phyloP scores from a whole-genome alignment of 2,797 vertebrate species.

The Valencia hispanica region DNA sequence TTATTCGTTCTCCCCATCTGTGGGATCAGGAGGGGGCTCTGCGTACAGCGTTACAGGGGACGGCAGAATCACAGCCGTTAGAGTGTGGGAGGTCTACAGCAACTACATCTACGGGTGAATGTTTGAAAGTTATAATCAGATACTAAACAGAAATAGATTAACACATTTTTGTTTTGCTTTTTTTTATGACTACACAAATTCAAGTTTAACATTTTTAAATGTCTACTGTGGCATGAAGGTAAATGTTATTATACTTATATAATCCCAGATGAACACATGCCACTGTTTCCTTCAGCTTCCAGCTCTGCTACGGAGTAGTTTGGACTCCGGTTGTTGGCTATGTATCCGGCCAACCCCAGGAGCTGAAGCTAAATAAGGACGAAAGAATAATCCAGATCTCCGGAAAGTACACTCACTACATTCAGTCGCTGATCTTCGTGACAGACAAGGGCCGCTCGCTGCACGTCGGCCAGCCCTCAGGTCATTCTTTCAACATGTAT shows the following conservation, averaged over 20 bases:
- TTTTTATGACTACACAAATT: not conserved
- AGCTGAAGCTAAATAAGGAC: slow-evolving; percentile 15
- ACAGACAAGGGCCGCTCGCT: slow-evolving; percentile 45
- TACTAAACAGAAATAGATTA: not conserved
- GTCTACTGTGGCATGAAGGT: not conserved
- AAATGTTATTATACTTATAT: not conserved
- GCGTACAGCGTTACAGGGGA: not conserved
- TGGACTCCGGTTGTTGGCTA: slow-evolving; percentile 2
- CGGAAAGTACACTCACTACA: slow-evolving; percentile 20
- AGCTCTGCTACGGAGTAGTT: not conserved
- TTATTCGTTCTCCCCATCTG: slow-evolving; percentile 6
- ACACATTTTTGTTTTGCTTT: not conserved
- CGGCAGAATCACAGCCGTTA: slow-evolving; percentile 5
- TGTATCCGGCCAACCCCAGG: fast-evolving
- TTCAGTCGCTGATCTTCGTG: slow-evolving; percentile 37
- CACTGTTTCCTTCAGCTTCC: not conserved
- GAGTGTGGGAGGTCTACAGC: slow-evolving; percentile 10
- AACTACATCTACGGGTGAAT: slow-evolving; percentile 11
- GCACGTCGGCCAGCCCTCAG: not conserved
- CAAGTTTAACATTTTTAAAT: not conserved
- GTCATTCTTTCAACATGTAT: slow-evolving; percentile 56
- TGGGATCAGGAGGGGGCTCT: not conserved
- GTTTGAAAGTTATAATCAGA: not conserved
- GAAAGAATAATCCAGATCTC: slow-evolving; percentile 57
- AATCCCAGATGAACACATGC: not conserved